Evolutionary conservation across 2,888 invertebrate genomes (phyloP), one percentile per base, ranked within the genome.

Genomic region (Pheosia tremula): DNA sequence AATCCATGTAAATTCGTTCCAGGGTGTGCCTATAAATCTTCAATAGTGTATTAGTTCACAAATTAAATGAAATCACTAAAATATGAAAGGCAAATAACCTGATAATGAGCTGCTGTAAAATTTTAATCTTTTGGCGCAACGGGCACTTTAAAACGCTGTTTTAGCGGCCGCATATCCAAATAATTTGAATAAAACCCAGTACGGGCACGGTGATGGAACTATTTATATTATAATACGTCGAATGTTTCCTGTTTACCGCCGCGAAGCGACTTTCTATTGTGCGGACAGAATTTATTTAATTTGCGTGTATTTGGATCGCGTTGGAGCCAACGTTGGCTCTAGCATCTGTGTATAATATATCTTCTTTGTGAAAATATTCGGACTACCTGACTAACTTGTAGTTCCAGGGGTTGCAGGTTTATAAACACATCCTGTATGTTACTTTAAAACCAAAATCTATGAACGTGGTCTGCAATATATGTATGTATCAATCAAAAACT

Each of bases 251-350:
- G 81, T 80, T 75, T 55, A 57, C 62, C 24, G 65, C 62, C 63
- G 59, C 72, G 72, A 69, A 71, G 72, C 74, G 70, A 82, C 84
- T 83, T 84, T 84, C 83, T 82, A 78, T 83, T 80, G 77, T 84
- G 72, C 66, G 63, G 10, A 36, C 56, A 53, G 74, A 62, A 67
- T 69, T 68, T 67, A 71, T 67, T 77, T 68, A 71, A 74, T 78
- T 77, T 74, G 69, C 68, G 64, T 61, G 62, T 62, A 59, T 50
- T 47, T 56, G 45, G 43, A 56, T 62, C 45, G 53, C 9, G 59
- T 60, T 56, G 64, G 67, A 13, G 7, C 71, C 61, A 67, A 61
- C 43, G 13, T 55, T 55, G 38, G 55, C 9, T 43, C 9, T 43
- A 4, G 4, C 43, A 43, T 41, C 41, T 7, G 2, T 1, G 10